Evolutionary conservation across 2,888 invertebrate genomes (phyloP), one percentile per base, ranked within the genome.

Genomic region (Coleophora flavipennella): DNA sequence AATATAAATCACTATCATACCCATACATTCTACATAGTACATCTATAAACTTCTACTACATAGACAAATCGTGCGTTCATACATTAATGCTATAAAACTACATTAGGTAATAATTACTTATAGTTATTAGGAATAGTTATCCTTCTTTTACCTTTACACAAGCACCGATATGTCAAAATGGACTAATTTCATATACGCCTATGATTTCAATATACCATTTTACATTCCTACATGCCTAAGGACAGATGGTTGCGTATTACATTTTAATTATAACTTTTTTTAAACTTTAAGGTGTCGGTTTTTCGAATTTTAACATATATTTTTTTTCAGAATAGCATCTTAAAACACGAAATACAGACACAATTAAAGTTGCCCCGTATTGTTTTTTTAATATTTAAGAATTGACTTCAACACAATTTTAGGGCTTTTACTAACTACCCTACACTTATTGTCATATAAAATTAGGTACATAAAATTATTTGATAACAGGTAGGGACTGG

Each of bases 101-200:
- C 20, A 20, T n/a, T n/a, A n/a, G n/a, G 20, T 20, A 20, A 20
- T 59, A 64, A 48, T 56, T 26, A 29, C 59, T 59, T 57, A 61
- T 53, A 62, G 59, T 67, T 63, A 66, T 67, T 74, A 78, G 72
- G 72, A 72, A 75, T 75, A 62, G n/a, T n/a, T 13, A 20, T 4
- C 20, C 20, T 58, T 59, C 52, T 55, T 57, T 55, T 57, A 55
- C 62, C 67, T 68, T 66, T 68, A 67, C 66, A 62, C 70, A 80
- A 83, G 83, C 83, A 83, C 83, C 83, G 83, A 83, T 83, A 83
- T 83, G 81, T 83, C 62, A 62, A 75, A 63, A 75, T 81, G 78
- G 79, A 81, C 79, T 79, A 76, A 54, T 51, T 59, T 59, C 58
- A 51, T 73, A 67, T 59, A 63, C 54, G 42, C 47, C 59, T 61